Conservation (phyloP, 1,140 invertebrate species). For the Psix sp. region DNA sequence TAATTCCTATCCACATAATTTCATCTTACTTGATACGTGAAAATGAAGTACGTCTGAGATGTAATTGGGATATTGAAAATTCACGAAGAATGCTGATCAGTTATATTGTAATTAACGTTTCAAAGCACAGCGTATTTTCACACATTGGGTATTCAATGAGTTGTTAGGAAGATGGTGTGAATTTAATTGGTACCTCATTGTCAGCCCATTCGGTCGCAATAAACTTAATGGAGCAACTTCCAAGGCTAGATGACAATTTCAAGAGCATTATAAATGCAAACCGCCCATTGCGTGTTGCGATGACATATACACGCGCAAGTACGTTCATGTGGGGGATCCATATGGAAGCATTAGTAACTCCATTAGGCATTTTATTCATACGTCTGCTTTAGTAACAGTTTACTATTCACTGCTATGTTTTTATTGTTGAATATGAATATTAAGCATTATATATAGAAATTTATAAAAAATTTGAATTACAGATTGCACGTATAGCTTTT, state of each 20-base stretch:
- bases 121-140: too few species aligned
- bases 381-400: slow-evolving; percentile 4
- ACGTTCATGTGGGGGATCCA: slow-evolving; percentile 61
- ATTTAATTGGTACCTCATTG: slow-evolving; percentile 50
- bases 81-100: too few species aligned
- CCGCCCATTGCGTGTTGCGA: slow-evolving; percentile 70
- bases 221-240: slow-evolving; percentile 58
- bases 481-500: too few species aligned
- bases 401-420: background rate
- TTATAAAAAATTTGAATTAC: too few species aligned
- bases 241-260: slow-evolving; percentile 63
- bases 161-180: slow-evolving; percentile 34
- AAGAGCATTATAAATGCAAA: slow-evolving; percentile 70
- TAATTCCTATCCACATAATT: too few species aligned
- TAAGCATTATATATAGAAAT: too few species aligned
- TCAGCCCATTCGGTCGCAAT: slow-evolving; percentile 51
- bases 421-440: background rate
- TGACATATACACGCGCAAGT: slow-evolving; percentile 45
- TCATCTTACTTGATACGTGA: too few species aligned
- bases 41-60: too few species aligned
- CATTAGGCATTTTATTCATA: slow-evolving; percentile 73
- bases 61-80: background rate
- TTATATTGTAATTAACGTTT: slow-evolving; percentile 4
- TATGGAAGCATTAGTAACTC: slow-evolving; percentile 74
- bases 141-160: slow-evolving; percentile 39